Conservation (phyloP, 2,113 vertebrate genomes). For the Oreocharis arfaki region DNA sequence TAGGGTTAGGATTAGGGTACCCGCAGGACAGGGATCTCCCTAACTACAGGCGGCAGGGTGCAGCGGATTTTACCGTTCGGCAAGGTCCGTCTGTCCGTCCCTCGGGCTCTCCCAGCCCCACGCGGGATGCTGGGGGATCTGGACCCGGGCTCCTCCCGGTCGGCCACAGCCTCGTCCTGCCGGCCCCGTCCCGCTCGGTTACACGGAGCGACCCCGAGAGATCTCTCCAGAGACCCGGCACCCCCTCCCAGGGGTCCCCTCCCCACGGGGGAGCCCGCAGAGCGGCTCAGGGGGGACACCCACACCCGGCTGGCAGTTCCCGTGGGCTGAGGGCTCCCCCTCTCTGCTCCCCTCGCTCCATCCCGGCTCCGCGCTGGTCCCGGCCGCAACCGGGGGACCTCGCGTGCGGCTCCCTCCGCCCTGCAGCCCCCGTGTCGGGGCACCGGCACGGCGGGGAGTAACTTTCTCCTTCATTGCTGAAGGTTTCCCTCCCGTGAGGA, state of each 20-base stretch:
- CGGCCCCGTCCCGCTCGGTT: neutral
- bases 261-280: neutral
- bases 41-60: neutral
- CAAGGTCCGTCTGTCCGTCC: neutral
- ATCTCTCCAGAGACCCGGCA: neutral
- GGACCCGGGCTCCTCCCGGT: neutral
- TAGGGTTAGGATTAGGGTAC: neutral
- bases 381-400: no score
- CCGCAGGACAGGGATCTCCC: neutral
- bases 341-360: slow-evolving; percentile 36
- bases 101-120: neutral
- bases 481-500: neutral
- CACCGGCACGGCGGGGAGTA: neutral
- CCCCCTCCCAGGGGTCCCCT: neutral
- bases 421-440: neutral
- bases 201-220: neutral
- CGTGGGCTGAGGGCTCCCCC: slow-evolving; percentile 45
- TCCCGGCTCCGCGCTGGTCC: neutral
- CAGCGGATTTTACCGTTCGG: neutral
- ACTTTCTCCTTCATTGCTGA: neutral
- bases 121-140: neutral
- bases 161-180: neutral
- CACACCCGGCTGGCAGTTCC: neutral
- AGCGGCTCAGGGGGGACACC: neutral
- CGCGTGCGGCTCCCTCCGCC: neutral